Evolutionary conservation across 2,888 invertebrate genomes (phyloP), one percentile per base, ranked within the genome.

Genomic region (Dusona sp.): DNA sequence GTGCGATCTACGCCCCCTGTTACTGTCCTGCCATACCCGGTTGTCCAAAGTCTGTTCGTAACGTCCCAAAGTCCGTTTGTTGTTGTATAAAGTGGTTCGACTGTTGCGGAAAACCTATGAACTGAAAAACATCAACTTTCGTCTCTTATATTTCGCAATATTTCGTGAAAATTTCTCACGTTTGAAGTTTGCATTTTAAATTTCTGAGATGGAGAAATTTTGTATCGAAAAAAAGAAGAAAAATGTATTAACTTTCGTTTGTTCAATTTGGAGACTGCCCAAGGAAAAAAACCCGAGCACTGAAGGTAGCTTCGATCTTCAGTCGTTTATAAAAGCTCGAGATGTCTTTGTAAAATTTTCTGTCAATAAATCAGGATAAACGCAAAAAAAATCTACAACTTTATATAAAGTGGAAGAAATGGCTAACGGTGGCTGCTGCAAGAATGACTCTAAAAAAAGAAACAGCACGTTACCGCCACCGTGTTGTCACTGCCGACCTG

Each of bases 1-100:
- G 92, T 78, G 87, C 90, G 9, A 88, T 86, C 64, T 92, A 91
- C 84, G 86, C 88, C 45, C 89, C 91, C 33, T 90, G 90, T 82
- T 92, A 91, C 85, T 90, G 88, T 82, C 89, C 89, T 25, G 84
- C 84, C 13, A 82, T 89, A 68, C 87, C 89, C 42, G 33, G 64
- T 25, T 91, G 90, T 75, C 88, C 87, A 75, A 72, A 77, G 36
- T 68, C 79, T 25, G 42, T 73, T 33, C 54, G 9, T 29, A 73
- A 79, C 48, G 83, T 61, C 19, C 54, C 29, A 45, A 84, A 89
- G 84, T 22, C 77, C 65, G 64, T 87, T 36, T 86, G 87, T 57
- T 91, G 89, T 83, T 85, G 87, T 83, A 79, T 89, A 19, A 89
- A 90, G 73, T 90, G 89, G 85, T 74, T 90, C 73, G 90, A 92